Evolutionary conservation across 2,888 invertebrate species (phyloP), one percentile per base, ranked within the genome.

Genomic region (Erannis defoliaria): DNA sequence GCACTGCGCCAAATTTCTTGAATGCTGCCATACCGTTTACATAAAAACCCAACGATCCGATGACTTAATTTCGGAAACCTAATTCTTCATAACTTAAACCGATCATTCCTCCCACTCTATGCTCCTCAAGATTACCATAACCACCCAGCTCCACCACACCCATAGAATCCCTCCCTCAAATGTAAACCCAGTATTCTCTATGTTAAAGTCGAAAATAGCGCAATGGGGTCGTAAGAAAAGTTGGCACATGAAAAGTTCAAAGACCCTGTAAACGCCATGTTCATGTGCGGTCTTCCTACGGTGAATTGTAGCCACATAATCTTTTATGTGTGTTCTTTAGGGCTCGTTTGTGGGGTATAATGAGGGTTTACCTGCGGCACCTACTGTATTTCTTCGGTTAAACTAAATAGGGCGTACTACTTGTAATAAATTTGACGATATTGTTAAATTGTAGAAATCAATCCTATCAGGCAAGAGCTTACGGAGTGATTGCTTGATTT

Each of bases 221-320:
- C 56, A 59, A 12, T 35, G 56, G 38, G 64, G 10, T 40, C 38
- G 59, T 21, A 61, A 77, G 75, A 76, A 79, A 80, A 76, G 73
- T 80, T 78, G 77, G 77, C 81, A 74, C 69, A 70, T 63, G 75
- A 64, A 63, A 71, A 73, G 81, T 75, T 79, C 82, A 79, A 68
- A 66, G 76, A 75, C 75, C 80, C 78, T 64, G 63, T 46, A 66
- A 62, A 68, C 66, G 67, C 64, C 45, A 64, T 64, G 71, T 56
- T 71, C 53, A 66, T 65, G 73, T 80, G 78, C 80, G 66, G 75
- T 33, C 62, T 78, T 12, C 57, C 62, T 77, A 66, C 56, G 76
- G 43, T 69, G 73, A 77, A 74, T 69, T 74, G 69, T 68, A 49
- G 51, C 45, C 56, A 57, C 54, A 56, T 46, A 55, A 53, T 51